Evolutionary conservation across 2,888 invertebrate genomes (phyloP), one percentile per base, ranked within the genome.

Genomic region (Sipha maydis): DNA sequence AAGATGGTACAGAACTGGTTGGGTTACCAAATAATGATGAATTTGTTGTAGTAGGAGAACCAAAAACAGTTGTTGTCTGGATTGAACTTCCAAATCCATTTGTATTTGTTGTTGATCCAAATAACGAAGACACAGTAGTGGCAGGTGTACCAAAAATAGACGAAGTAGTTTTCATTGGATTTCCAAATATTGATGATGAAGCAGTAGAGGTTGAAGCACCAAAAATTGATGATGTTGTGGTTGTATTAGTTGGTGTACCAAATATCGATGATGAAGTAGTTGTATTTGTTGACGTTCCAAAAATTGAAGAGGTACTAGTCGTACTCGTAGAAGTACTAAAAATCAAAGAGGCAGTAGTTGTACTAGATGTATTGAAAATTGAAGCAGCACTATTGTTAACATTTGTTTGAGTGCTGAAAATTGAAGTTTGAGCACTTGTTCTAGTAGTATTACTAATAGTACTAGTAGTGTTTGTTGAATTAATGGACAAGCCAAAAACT

Each of bases 21-120:
- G 85, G 67, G 48, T 77, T 85, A 48, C 85, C 85, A 85, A 85
- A 85, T 67, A 85, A 67, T 77, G 85, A 79, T 56, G 79, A 79
- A 80, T 14, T 80, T 75, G 80, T 80, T 41, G 86, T 73, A 61
- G 41, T 7, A 41, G 76, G 25, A 34, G 69, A 48, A 67, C 82
- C 82, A 80, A 89, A 89, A 4, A 75, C 73, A 28, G 89, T 73
- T 28, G 69, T 54, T 7, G 89, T 89, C 9, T 90, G 90, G 21
- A 89, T 69, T 56, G 90, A 73, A 31, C 90, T 83, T 31, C 90
- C 90, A 85, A 90, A 90, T 56, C 90, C 89, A 78, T 76, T 54
- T 61, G 89, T 82, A 41, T 56, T 79, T 75, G 75, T 75, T 67
- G 89, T 82, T 83, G 89, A 82, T 75, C 82, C 67, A 91, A 85